A percentile compares a stretch with the other conserved stretches of the same genome.
These are phyloP conservation scores for Plemyria rubiginata DNA, from an alignment of 2,888 invertebrate species.

Conservation along the genomic window DNA sequence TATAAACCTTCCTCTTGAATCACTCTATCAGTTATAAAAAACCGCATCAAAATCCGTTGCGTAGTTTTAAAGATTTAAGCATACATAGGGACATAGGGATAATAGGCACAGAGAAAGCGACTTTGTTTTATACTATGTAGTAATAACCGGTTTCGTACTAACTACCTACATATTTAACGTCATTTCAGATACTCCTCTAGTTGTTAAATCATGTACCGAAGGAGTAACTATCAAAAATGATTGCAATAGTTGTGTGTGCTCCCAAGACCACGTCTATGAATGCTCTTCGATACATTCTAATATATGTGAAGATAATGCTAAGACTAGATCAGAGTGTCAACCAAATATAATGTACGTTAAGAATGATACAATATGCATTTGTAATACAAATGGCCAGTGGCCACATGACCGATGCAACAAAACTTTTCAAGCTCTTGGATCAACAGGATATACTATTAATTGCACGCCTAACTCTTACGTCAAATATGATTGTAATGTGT, in stretches of 20 bases:
- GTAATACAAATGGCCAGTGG: constrained; percentile 60
- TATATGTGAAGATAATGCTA: constrained; percentile 14
- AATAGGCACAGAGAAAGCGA: no score
- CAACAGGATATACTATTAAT: constrained; percentile 18
- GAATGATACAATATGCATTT: constrained; percentile 56
- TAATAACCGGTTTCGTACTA: no score
- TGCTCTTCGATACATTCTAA: constrained; percentile 44
- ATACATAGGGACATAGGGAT: no score
- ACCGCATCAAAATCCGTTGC: no score
- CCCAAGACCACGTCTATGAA: constrained; percentile 44
- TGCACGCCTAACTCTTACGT: constrained; percentile 61
- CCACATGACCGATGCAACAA: constrained; percentile 55
- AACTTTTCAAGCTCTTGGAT: constrained; percentile 45
- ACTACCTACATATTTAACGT: no score
- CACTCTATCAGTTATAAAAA: no score
- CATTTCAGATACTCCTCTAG: constrained; percentile 42
- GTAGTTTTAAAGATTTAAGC: no score
- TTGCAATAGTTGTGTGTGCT: constrained; percentile 52
- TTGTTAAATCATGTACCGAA: constrained; percentile 43
- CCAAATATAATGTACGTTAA: constrained; percentile 55
- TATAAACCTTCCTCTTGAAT: no score
- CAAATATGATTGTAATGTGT: constrained; percentile 63
- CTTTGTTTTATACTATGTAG: no score
- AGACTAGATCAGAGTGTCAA: constrained; percentile 44
- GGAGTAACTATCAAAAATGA: constrained; percentile 52